Conservation (phyloP, 1,140 invertebrate genomes). For the Drosophila parabipectinata region DNA sequence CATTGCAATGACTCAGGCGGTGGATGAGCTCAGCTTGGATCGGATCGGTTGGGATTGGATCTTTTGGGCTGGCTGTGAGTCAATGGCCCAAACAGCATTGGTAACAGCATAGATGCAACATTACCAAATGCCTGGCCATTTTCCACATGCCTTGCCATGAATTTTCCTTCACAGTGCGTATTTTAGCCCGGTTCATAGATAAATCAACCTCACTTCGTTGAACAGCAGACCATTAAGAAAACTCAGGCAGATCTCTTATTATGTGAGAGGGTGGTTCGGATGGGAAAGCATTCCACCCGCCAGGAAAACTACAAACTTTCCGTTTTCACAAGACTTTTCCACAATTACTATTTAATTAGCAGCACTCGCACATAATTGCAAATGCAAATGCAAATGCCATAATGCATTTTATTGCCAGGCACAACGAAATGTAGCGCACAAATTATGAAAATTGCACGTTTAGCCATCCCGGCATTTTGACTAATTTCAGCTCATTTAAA, state of each 20-base stretch:
- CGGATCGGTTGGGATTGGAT: conserved; percentile 8
- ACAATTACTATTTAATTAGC: conserved; percentile 67
- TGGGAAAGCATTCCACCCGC: conserved; percentile 7
- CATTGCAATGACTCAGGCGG: conserved; percentile 54
- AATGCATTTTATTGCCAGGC: conserved; percentile 68
- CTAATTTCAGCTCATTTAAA: conserved; percentile 65
- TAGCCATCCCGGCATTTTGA: conserved; percentile 55
- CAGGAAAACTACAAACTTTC: conserved; percentile 57
- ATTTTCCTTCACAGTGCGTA: conserved; percentile 45
- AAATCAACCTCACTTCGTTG: conserved; percentile 59
- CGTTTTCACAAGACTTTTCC: conserved; percentile 56
- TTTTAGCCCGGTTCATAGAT: conserved; percentile 25
- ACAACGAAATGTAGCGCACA: conserved; percentile 43
- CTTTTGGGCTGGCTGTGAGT: conserved; percentile 44
- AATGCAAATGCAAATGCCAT: conserved; percentile 42
- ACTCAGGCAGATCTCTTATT: background rate
- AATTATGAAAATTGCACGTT: conserved; percentile 62
- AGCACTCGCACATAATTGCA: conserved; percentile 58
- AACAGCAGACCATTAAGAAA: conserved; percentile 18
- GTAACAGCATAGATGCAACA: conserved; percentile 7
- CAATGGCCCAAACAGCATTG: conserved; percentile 52
- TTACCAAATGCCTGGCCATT: conserved; percentile 41
- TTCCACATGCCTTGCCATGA: conserved; percentile 34
- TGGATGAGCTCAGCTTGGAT: conserved; percentile 34
- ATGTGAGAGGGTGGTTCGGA: background rate